A percentile compares a stretch with the other conserved stretches of the same genome.
phyloP scores from a whole-genome alignment of 2,888 invertebrate species.

The Andrena dorsata region DNA sequence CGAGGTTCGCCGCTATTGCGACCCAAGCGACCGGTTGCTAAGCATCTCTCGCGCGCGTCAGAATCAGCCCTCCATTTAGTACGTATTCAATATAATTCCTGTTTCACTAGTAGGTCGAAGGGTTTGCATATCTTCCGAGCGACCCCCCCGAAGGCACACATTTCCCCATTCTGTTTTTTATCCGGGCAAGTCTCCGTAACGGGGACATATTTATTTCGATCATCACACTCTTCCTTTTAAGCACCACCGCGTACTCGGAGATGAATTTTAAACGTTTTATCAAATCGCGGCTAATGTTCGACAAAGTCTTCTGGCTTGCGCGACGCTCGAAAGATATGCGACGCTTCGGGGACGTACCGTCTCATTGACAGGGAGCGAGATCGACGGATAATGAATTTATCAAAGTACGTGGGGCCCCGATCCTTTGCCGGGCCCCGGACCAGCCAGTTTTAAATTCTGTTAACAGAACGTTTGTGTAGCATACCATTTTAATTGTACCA shows the following conservation, averaged over 20 bases:
- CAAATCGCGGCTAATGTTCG: background rate
- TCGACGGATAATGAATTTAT: slow-evolving; percentile 43
- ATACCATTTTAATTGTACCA: slow-evolving; percentile 65
- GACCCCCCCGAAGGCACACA: background rate
- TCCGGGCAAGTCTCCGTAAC: background rate
- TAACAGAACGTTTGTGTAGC: slow-evolving; percentile 51
- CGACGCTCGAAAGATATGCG: slow-evolving; percentile 49
- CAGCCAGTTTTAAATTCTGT: slow-evolving; percentile 60
- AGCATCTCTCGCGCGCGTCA: slow-evolving; percentile 50
- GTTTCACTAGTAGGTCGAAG: slow-evolving; percentile 32
- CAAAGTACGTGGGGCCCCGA: slow-evolving; percentile 31
- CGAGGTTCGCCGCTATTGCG: slow-evolving; percentile 47
- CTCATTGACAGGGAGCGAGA: slow-evolving; percentile 30
- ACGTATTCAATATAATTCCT: slow-evolving; percentile 49
- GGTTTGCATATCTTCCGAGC: slow-evolving; percentile 56
- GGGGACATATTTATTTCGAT: background rate
- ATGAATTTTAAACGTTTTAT: background rate
- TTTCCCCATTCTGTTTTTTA: slow-evolving; percentile 16
- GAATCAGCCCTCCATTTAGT: slow-evolving; percentile 64
- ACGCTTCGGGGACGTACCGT: slow-evolving; percentile 39
- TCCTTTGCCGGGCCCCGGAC: slow-evolving; percentile 5
- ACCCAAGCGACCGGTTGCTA: slow-evolving; percentile 47
- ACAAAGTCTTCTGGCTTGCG: background rate
- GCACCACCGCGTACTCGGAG: no score
- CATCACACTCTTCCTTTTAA: background rate